Base-by-base conservation (phyloP, 2,113 vertebrate species). In the Nibea albiflora region DNA sequence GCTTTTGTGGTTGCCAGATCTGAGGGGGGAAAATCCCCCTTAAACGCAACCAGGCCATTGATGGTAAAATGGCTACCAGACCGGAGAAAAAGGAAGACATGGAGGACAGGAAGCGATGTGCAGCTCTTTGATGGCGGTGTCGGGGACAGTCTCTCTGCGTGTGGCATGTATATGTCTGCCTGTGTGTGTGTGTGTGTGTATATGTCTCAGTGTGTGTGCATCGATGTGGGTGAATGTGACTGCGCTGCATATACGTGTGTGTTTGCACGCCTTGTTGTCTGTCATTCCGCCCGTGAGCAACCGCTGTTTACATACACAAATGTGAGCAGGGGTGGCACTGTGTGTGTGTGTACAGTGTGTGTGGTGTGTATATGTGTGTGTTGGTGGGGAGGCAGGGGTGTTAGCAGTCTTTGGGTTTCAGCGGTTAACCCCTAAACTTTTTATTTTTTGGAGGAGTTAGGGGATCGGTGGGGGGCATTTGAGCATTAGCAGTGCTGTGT, bases 241-340 rank as follows among this genome's bases (percentile, higher is more conserved):
- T 46, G 28, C 73, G 58, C 71, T 90, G 90, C 85, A 80, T 89
- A 81, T 78, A 74, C 67, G 73, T 58, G 73, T 58, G 86, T 79
- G 78, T 85, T 60, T 84, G 88, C 67, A 84, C 50, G 81, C 80
- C 85, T 88, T 76, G 84, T 89, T 87, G 87, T 91, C 89, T 90
- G 83, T 89, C 85, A 88, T 89, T 85, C 85, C 76, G 79, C 90
- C 91, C 53, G 53, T 85, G 78, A 89, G 85, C 84, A 66, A 92
- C 93, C 89, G 4, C 86, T 92, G 92, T 93, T 93, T 94, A 91
- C 71, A 85, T 81, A 92, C 85, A 91, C 65, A 80, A 60, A 72
- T 22, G 73, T 85, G 80, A 80, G 80, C 80, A 60, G 72, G 82
- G 84, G 88, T 80, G 85, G 84, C 70, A 75, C 64, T 24, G 69